A percentile compares a stretch with the other conserved stretches of the same genome.
Evolutionary conservation across 2,797 vertebrate species (phyloP).

Genomic region (Setipinna tenuifilis): DNA sequence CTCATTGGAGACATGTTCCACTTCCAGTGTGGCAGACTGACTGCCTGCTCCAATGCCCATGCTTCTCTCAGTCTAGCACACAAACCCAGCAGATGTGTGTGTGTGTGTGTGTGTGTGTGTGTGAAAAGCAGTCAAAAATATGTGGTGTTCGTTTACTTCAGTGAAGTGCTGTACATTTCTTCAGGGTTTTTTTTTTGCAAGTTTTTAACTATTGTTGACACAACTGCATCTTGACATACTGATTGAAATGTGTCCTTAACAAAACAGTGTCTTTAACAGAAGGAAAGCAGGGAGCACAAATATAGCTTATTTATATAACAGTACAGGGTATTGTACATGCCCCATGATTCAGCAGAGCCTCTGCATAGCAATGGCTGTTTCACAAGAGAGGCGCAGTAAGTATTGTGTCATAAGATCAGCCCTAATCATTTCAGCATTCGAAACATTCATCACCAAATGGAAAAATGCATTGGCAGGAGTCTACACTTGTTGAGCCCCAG

Average conservation of each 20-base stretch:
- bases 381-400: no score
- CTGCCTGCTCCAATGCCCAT: slow-evolving; percentile 60
- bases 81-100: slow-evolving; percentile 34
- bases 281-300: no score
- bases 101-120: no score
- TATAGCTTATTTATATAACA: no score
- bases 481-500: background rate
- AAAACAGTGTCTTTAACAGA: background rate
- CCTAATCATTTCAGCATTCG: background rate
- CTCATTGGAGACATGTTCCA: slow-evolving; percentile 68
- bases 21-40: slow-evolving; percentile 61
- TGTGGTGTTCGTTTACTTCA: no score
- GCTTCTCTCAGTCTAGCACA: slow-evolving; percentile 60
- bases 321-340: no score
- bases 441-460: background rate
- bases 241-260: background rate
- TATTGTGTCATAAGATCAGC: no score
- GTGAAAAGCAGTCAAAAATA: no score
- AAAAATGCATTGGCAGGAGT: background rate
- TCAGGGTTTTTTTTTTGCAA: background rate
- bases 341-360: no score
- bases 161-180: background rate
- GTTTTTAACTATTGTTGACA: background rate
- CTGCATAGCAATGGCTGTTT: no score
- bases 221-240: background rate